A percentile compares a stretch with the other conserved stretches of the same genome.
Evolutionary conservation across 2,113 vertebrate genomes (phyloP).

Genomic region (Lanius ludovicianus): DNA sequence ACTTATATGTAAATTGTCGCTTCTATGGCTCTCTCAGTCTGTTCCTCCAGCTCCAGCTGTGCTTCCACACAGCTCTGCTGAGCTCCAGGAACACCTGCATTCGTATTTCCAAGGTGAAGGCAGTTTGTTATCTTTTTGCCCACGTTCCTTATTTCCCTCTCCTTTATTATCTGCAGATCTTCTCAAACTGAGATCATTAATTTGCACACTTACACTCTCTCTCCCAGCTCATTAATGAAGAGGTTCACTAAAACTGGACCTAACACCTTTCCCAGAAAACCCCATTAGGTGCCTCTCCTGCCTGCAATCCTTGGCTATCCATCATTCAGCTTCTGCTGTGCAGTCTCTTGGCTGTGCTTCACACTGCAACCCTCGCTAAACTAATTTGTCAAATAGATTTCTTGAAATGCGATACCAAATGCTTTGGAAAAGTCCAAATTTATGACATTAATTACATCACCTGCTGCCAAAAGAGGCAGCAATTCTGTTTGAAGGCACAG

Average conservation of each 20-base stretch:
- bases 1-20: neutral
- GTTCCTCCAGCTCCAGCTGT: neutral
- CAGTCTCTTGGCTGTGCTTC: neutral
- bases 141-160: neutral
- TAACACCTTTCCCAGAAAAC: conserved; percentile 27
- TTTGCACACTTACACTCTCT: neutral
- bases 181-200: neutral
- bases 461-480: neutral
- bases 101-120: neutral
- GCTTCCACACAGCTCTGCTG: neutral
- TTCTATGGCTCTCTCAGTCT: neutral
- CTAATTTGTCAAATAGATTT: conserved; percentile 52
- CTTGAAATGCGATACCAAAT: neutral
- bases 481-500: neutral
- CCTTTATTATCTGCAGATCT: neutral
- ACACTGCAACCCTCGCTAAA: neutral
- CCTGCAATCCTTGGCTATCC: conserved; percentile 4
- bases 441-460: conserved; percentile 3
- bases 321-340: neutral
- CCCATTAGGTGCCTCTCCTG: conserved; percentile 37
- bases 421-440: conserved; percentile 41
- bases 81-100: neutral
- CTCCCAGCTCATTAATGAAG: conserved; percentile 53
- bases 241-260: conserved; percentile 48
- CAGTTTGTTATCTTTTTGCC: neutral